phyloP scores from a whole-genome alignment of 2,797 vertebrate genomes.

The Varecia variegata region DNA sequence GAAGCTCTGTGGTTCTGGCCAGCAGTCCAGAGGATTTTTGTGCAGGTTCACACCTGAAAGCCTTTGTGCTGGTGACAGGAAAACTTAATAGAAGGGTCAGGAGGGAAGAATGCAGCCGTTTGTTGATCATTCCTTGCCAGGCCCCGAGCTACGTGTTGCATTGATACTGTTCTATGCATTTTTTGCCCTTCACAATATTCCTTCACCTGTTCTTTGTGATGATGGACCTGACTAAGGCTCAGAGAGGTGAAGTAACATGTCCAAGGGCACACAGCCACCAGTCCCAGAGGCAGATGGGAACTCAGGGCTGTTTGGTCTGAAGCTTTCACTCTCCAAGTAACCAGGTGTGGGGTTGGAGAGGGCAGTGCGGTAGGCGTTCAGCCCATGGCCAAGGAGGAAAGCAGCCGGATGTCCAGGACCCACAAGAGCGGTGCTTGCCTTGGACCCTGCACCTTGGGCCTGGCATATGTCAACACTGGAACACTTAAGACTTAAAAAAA shows the following conservation, averaged over 20 bases:
- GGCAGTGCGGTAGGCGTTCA: not conserved
- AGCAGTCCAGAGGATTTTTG: not conserved
- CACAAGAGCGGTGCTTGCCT: not conserved
- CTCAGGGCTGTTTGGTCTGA: not conserved
- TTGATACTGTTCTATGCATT: no score
- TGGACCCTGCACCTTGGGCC: fast-evolving
- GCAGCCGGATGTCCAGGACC: not conserved
- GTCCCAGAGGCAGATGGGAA: not conserved
- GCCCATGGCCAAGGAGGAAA: not conserved
- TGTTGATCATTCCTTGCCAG: not conserved
- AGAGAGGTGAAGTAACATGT: not conserved
- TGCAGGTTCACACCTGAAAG: not conserved
- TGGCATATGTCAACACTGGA: not conserved
- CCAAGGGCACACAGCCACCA: not conserved
- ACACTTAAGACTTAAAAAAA: not conserved
- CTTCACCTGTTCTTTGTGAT: not conserved
- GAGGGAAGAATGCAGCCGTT: fast-evolving
- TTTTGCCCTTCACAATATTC: not conserved
- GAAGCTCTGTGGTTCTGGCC: not conserved
- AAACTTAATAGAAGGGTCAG: not conserved
- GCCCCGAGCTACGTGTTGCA: not conserved
- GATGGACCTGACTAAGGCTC: not conserved
- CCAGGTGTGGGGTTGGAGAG: fast-evolving
- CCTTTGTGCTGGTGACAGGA: not conserved
- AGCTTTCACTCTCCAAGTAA: not conserved